These are phyloP conservation scores for Pantherophis alleghaniensis DNA, from an alignment of 2,797 vertebrate species.

Conservation along the genomic window DNA sequence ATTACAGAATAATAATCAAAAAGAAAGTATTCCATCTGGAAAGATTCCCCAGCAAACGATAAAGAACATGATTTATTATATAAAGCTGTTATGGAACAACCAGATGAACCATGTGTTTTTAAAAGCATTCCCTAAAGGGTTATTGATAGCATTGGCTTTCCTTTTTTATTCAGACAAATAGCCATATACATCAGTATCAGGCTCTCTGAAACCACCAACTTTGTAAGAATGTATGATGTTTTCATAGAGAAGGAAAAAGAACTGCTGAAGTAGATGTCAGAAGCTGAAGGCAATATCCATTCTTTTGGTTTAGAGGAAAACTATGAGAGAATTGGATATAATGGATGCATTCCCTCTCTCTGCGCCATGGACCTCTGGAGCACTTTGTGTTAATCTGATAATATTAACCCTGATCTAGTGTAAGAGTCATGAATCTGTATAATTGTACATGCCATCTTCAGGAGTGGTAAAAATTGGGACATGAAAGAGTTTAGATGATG, in stretches of 20 bases:
- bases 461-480: not conserved
- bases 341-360: not conserved
- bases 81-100: conserved; percentile 7
- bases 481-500: not conserved
- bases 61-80: conserved; percentile 18
- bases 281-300: not conserved
- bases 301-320: not conserved
- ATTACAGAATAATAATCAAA: not conserved
- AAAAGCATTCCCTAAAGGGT: conserved; percentile 14
- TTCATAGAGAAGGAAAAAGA: not conserved
- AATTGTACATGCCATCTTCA: not conserved
- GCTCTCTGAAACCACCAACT: not conserved
- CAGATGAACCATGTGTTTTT: not conserved
- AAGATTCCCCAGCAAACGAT: conserved; percentile 9
- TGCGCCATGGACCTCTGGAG: not conserved
- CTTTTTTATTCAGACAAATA: conserved; percentile 27
- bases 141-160: not conserved
- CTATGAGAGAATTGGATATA: not conserved
- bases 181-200: conserved; percentile 12
- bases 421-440: not conserved
- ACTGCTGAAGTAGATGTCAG: not conserved
- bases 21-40: not conserved
- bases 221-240: conserved; percentile 12
- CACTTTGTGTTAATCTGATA: not conserved
- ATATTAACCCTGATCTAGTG: not conserved